These are phyloP conservation scores for Neocrepidodera transversa DNA, from an alignment of 2,888 invertebrate genomes.

Conservation along the genomic window DNA sequence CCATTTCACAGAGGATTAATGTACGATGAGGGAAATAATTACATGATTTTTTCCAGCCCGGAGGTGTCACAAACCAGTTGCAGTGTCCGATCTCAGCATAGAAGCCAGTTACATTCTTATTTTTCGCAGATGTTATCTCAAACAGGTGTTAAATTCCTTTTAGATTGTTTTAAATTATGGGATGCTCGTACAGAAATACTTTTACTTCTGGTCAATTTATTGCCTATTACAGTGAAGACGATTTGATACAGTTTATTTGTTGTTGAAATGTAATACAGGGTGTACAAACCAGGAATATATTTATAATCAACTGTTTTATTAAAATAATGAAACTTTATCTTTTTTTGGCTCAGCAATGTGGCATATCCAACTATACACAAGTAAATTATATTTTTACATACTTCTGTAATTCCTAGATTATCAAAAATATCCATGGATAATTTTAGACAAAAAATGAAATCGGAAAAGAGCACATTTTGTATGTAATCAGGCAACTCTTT, in stretches of 20 bases:
- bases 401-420: no score
- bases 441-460: no score
- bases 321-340: no score
- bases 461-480: no score
- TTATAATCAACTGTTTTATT: no score
- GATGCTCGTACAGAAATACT: slow-evolving; percentile 33
- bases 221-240: slow-evolving; percentile 1
- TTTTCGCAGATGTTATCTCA: slow-evolving; percentile 48
- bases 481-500: no score
- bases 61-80: slow-evolving; percentile 49
- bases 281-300: background rate
- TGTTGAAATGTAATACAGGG: no score
- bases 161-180: slow-evolving; percentile 50
- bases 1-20: slow-evolving; percentile 44
- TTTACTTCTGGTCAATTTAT: slow-evolving; percentile 11
- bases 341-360: no score
- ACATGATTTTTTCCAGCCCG: slow-evolving; percentile 47
- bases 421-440: no score
- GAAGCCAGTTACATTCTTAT: slow-evolving; percentile 48
- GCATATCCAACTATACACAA: no score
- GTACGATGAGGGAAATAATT: slow-evolving; percentile 49
- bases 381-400: no score
- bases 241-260: slow-evolving; percentile 8
- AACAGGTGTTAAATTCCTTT: slow-evolving; percentile 53
- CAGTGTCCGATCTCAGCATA: slow-evolving; percentile 35